Evolutionary conservation across 2,113 vertebrate species (phyloP).

Genomic region (Psophia crepitans): DNA sequence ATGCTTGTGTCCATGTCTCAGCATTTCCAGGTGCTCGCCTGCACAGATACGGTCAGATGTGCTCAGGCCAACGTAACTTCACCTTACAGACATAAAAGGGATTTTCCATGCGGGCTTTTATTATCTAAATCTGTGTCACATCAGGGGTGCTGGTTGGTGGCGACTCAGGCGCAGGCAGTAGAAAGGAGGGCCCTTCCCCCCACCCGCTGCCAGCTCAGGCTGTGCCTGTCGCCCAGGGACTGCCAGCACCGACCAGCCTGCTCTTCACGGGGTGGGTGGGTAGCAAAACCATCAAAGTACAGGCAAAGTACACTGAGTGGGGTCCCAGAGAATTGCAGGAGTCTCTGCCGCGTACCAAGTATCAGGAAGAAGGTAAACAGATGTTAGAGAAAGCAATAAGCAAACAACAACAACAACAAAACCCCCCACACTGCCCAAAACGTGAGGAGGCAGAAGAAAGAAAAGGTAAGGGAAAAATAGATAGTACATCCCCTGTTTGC

Average conservation of each 20-base stretch:
- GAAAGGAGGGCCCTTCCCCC: not conserved
- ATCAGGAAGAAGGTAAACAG: not conserved
- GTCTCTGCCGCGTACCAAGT: not conserved
- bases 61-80: not conserved
- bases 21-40: not conserved
- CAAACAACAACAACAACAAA: no score
- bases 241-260: not conserved
- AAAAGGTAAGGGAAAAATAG: not conserved
- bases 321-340: not conserved
- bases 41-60: not conserved
- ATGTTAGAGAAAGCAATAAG: not conserved
- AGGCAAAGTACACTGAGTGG: accelerated
- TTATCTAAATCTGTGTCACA: not conserved
- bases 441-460: not conserved
- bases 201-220: not conserved
- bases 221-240: not conserved
- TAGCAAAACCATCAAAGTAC: not conserved
- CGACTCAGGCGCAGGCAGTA: not conserved
- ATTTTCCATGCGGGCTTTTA: not conserved
- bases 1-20: not conserved
- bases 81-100: not conserved
- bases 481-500: not conserved
- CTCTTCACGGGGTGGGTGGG: accelerated
- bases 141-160: not conserved
- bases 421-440: no score